Evolutionary conservation across 30 jellyfish, hydroid and myxozoan species (phyloP), one percentile per base, ranked within the genome.

Genomic region (Catostylus mosaicus): DNA sequence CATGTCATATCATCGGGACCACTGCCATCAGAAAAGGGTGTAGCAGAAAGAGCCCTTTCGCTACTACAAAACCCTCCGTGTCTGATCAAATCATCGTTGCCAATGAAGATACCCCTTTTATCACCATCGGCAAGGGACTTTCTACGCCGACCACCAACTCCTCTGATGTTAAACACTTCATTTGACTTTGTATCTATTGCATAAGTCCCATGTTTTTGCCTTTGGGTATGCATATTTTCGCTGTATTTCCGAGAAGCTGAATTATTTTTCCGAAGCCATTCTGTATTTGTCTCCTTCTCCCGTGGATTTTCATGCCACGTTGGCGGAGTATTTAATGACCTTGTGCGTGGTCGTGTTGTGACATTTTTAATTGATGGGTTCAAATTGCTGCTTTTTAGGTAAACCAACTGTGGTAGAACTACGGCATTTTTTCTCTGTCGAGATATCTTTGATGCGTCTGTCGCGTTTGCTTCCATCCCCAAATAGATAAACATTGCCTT

Each of bases 1-100:
- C 80, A 68, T 68, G 80, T 3, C 23, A 68, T 68, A 7, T 68
- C 80, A 68, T 68, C 80, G 3, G 12, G 80, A 30, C 10, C 37
- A 68, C 36, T 1, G 7, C 56, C 56, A 68, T 23, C 65, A 35
- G 24, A 35, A 23, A 37, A 0, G 3, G 80, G 56, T 1, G 33
- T 31, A 9, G 37, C 66, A 30, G 64, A 27, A 8, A n/a, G 19
- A 14, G 80, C 35, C 20, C 38, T 68, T 26, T 35, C 24, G 36
- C 27, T 36, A 6, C 7, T 18, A 12, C 16, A 14, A 1, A 5
- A 1, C 22, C 30, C 80, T 36, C 65, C 45, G 36, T 68, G 66
- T 0, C 65, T 64, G 9, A 34, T 1, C 24, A 68, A 20, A 20
- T 9, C 16, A n/a, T 65, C 59, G 7, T 33, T 10, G 10, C 37